Percentiles rank a stretch among this genome's conserved stretches.
phyloP scores from a whole-genome alignment of 2,888 invertebrate species.

The Spicauda simplicius region DNA sequence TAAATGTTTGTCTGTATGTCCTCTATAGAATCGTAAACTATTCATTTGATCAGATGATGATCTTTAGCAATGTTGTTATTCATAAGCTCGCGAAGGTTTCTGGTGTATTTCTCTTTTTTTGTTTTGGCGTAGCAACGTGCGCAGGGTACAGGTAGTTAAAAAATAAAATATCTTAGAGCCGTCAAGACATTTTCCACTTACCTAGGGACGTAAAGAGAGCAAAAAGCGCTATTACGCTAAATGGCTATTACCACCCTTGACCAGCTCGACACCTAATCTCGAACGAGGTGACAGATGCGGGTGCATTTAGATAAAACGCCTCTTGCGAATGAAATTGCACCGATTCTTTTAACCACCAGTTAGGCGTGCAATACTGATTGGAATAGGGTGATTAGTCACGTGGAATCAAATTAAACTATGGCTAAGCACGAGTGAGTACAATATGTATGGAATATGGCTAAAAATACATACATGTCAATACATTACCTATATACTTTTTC shows the following conservation, averaged over 20 bases:
- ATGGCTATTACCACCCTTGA: constrained; percentile 42
- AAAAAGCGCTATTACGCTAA: constrained; percentile 27
- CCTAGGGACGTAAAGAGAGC: constrained; percentile 46
- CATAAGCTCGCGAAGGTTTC: no score
- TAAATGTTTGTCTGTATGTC: no score
- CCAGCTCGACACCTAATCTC: constrained; percentile 23
- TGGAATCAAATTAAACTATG: constrained; percentile 4
- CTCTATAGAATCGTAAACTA: no score
- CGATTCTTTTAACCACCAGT: constrained; percentile 30
- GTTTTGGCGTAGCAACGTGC: no score
- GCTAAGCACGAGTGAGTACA: no score
- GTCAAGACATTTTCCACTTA: neutral
- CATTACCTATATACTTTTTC: no score
- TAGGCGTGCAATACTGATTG: constrained; percentile 25
- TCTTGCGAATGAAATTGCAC: constrained; percentile 31
- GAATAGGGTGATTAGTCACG: constrained; percentile 23
- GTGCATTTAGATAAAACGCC: constrained; percentile 32
- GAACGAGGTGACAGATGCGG: constrained; percentile 34
- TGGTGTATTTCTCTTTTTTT: no score
- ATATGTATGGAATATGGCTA: no score
- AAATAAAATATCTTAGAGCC: neutral
- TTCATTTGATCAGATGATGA: no score
- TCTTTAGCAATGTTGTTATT: no score
- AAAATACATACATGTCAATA: no score
- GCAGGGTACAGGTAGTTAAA: no score